Evolutionary conservation across 2,797 vertebrate genomes (phyloP).

Genomic region (Gobionotothen gibberifrons): DNA sequence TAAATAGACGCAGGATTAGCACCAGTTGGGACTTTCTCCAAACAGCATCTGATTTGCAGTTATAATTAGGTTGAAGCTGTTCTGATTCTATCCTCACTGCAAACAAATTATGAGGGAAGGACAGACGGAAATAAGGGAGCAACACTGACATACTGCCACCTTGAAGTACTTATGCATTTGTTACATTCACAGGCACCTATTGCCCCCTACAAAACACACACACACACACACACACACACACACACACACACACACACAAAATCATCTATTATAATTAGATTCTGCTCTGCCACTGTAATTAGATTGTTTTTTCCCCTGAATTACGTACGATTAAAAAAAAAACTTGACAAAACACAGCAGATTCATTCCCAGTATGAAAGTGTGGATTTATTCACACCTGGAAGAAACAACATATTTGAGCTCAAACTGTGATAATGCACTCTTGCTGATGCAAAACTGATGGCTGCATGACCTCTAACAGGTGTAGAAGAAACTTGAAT

Average conservation of each 20-base stretch:
- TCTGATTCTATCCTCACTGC: background rate
- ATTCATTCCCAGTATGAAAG: background rate
- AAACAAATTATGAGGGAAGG: slow-evolving; percentile 21
- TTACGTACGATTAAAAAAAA: background rate
- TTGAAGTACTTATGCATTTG: slow-evolving; percentile 23
- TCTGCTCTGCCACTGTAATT: slow-evolving; percentile 2
- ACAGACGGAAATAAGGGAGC: background rate
- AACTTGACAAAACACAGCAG: background rate
- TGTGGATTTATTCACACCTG: background rate
- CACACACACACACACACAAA: background rate
- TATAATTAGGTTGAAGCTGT: background rate
- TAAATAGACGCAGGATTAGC: slow-evolving; percentile 31
- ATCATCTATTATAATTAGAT: background rate
- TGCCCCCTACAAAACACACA: background rate
- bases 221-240: background rate
- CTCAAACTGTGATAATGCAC: slow-evolving; percentile 2
- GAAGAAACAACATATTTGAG: background rate
- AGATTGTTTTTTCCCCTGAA: slow-evolving; percentile 2
- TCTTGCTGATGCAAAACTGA: slow-evolving; percentile 6
- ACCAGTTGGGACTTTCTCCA: slow-evolving; percentile 8
- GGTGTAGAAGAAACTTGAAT: slow-evolving; percentile 4
- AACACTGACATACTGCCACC: slow-evolving; percentile 15
- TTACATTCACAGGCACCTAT: slow-evolving; percentile 6
- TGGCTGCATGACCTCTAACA: slow-evolving; percentile 8
- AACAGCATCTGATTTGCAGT: slow-evolving; percentile 11